Base-by-base conservation (phyloP, 2,888 invertebrate genomes). In the Pristionchus fissidentatus region DNA sequence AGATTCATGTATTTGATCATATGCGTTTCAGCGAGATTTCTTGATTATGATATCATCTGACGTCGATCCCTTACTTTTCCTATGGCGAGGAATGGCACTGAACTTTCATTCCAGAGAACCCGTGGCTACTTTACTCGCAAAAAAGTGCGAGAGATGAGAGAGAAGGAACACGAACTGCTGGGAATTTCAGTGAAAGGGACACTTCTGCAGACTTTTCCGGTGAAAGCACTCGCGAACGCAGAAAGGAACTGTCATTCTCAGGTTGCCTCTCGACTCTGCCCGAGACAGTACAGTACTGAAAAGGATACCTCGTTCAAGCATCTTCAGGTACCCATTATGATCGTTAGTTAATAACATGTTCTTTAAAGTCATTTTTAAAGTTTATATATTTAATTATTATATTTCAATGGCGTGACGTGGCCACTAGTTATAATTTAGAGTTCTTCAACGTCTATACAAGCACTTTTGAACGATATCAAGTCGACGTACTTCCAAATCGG, bases 61-160 rank as follows among this genome's bases (percentile, higher is more conserved):
- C n/a, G n/a, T n/a, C n/a, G n/a, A n/a, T n/a, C n/a, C n/a, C n/a
- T 35, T 70, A 15, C n/a, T 19, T 32, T 66, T n/a, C 5, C 38
- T 66, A 15, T 66, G 5, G 41, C 26, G 46, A 43, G 4, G 19
- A 41, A n/a, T 26, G 26, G 15, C n/a, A n/a, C n/a, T 29, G 52
- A 60, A 66, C 52, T 35, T 10, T 29, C 22, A 13, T 85, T 87
- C 80, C 84, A 89, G 89, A 83, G 88, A 75, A 90, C 90, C 13
- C 86, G 90, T 3, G 90, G 90, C 35, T 87, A 87, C 83, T 88
- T 90, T 70, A 87, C 89, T 0, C 84, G 90, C 7, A 90, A 90
- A 81, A 46, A 78, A 55, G 87, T 88, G 13, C 83, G 85, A 19
- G 84, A 87, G 43, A 85, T 90, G 86, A 84, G 90, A 5, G 85